These are phyloP conservation scores for Echeneis naucrates DNA, from an alignment of 2,797 vertebrate genomes.

Conservation along the genomic window DNA sequence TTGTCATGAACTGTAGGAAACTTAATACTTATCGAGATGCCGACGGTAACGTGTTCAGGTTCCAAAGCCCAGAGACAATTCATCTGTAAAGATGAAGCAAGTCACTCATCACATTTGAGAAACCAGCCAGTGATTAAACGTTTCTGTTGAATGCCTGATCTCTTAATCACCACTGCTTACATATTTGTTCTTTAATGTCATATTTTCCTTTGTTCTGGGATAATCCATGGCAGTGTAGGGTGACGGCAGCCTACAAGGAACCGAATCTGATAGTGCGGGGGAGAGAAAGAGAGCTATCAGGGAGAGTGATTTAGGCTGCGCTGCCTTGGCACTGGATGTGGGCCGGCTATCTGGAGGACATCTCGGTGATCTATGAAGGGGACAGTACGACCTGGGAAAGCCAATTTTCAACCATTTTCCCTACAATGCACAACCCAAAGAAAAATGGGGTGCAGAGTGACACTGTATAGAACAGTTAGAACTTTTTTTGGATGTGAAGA, in stretches of 20 bases:
- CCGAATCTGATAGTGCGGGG: slow-evolving; percentile 54
- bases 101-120: not conserved
- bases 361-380: slow-evolving; percentile 82
- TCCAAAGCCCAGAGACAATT: not conserved
- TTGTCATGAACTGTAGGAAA: not conserved
- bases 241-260: slow-evolving; percentile 42
- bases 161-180: not conserved
- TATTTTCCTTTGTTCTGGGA: slow-evolving; percentile 16
- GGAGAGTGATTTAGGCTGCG: slow-evolving; percentile 77
- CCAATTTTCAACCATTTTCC: slow-evolving; percentile 68
- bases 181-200: not conserved
- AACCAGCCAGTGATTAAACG: not conserved
- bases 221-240: slow-evolving; percentile 21
- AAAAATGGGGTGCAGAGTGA: slow-evolving; percentile 57
- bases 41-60: not conserved
- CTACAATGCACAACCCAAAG: slow-evolving; percentile 60
- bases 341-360: slow-evolving; percentile 82
- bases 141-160: not conserved
- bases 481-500: slow-evolving; percentile 43
- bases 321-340: slow-evolving; percentile 62
- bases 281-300: slow-evolving; percentile 73
- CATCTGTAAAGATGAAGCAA: not conserved
- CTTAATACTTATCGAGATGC: no score
- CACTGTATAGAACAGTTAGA: slow-evolving; percentile 36
- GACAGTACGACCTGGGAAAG: slow-evolving; percentile 68